phyloP scores from a whole-genome alignment of 2,888 invertebrate genomes.

The Toxonevra muliebris region DNA sequence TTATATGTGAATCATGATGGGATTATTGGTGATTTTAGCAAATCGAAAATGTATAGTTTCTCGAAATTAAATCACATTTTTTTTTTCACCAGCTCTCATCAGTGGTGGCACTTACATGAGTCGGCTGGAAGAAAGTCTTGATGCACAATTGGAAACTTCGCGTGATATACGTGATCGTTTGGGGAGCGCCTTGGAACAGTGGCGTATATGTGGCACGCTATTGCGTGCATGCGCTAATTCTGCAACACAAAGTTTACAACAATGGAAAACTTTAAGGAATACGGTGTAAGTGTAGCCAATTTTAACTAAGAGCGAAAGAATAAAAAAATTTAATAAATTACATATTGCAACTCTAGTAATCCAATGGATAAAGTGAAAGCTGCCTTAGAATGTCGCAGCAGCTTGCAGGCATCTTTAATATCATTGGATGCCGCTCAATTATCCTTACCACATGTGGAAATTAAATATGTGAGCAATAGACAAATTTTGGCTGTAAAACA shows the following conservation, averaged over 20 bases:
- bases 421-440: slow-evolving; percentile 61
- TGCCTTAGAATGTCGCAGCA: slow-evolving; percentile 58
- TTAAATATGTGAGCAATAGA: slow-evolving; percentile 60
- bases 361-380: slow-evolving; percentile 55
- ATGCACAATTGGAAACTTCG: slow-evolving; percentile 58
- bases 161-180: slow-evolving; percentile 62
- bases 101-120: slow-evolving; percentile 63
- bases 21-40: slow-evolving; percentile 51
- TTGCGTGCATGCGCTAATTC: slow-evolving; percentile 59
- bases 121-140: slow-evolving; percentile 59
- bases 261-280: slow-evolving; percentile 54
- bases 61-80: not conserved
- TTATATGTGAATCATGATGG: slow-evolving; percentile 62
- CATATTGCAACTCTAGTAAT: too few relatives aligned
- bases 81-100: slow-evolving; percentile 51
- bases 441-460: slow-evolving; percentile 62
- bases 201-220: slow-evolving; percentile 62
- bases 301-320: not conserved
- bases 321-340: not conserved
- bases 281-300: slow-evolving; percentile 46
- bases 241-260: slow-evolving; percentile 54
- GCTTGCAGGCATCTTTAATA: slow-evolving; percentile 58
- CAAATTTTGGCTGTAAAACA: slow-evolving; percentile 62
- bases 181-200: slow-evolving; percentile 63
- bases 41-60: not conserved